Percentiles rank a stretch among this genome's conserved stretches.
Conservation (phyloP, 2,797 vertebrate species). For the Arctocebus calabarensis region DNA sequence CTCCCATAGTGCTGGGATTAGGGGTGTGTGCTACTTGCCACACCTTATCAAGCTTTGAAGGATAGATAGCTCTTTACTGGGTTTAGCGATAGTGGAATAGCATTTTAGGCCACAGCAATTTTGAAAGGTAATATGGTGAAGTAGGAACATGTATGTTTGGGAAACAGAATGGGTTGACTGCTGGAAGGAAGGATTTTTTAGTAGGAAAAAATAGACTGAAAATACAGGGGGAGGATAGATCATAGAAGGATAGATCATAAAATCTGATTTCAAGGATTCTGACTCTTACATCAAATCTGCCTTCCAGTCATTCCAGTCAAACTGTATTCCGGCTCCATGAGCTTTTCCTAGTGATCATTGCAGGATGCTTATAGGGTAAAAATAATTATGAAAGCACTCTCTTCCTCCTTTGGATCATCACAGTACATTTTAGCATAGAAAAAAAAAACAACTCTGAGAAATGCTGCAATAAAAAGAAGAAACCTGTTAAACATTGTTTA, state of each 20-base stretch:
- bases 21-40: not conserved
- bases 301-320: not conserved
- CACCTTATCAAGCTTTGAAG: not conserved
- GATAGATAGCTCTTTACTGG: not conserved
- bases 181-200: not conserved
- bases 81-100: not conserved
- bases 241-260: not conserved
- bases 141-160: not conserved
- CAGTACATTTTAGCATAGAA: not conserved
- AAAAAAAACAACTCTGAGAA: not conserved
- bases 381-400: not conserved
- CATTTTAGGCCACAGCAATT: not conserved
- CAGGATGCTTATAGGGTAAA: not conserved
- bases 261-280: not conserved
- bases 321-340: not conserved
- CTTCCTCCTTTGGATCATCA: not conserved
- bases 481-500: not conserved
- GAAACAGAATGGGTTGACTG: not conserved
- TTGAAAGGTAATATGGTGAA: not conserved
- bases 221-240: not conserved
- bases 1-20: not conserved
- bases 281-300: not conserved
- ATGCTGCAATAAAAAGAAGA: not conserved
- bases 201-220: conserved; percentile 16
- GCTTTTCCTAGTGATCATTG: not conserved